Percentiles rank a stretch among this genome's conserved stretches.
Conservation (phyloP, 2,797 vertebrate species). For the Danionella dracula region DNA sequence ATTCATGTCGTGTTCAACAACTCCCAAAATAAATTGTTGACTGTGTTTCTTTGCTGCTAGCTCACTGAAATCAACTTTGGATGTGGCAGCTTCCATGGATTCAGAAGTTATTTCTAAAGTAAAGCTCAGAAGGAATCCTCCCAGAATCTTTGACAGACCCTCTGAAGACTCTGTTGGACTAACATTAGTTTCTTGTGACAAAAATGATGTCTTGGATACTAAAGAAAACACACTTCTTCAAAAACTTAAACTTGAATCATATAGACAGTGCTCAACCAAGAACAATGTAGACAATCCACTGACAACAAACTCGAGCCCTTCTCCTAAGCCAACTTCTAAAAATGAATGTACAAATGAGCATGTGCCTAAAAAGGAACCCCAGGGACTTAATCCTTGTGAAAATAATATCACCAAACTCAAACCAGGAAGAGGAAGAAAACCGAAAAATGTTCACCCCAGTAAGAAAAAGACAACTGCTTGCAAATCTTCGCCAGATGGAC, state of each 20-base stretch:
- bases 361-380: not conserved
- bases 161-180: not conserved
- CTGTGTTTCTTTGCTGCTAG: not conserved
- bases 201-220: not conserved
- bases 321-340: not conserved
- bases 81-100: conserved; percentile 18
- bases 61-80: not conserved
- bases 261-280: not conserved
- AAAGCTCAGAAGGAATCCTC: not conserved
- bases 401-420: not conserved
- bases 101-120: not conserved
- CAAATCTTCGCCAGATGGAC: not conserved
- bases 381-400: not conserved
- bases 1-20: not conserved
- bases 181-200: not conserved
- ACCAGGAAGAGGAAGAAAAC: conserved; percentile 3
- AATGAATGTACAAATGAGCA: not conserved
- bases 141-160: not conserved
- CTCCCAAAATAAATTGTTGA: not conserved
- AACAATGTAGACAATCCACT: not conserved
- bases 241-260: not conserved
- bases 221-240: not conserved
- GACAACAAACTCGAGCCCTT: not conserved
- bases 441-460: not conserved
- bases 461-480: not conserved